These are phyloP conservation scores for Nemotelus pantherinus DNA, from an alignment of 2,888 invertebrate species.

Conservation along the genomic window DNA sequence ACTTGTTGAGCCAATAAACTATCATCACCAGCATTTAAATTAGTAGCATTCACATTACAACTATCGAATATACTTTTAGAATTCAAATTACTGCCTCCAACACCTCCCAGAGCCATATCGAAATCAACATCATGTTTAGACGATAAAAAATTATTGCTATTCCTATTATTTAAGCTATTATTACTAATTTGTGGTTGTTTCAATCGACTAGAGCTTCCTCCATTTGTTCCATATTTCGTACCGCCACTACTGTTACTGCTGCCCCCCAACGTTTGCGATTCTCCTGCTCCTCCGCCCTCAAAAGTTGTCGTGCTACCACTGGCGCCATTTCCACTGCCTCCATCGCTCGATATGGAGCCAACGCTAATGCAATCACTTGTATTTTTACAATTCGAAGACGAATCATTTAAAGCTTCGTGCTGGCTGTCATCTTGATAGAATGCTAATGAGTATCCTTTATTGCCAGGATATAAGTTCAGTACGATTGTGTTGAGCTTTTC, in stretches of 20 bases:
- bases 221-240: constrained; percentile 46
- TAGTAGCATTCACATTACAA: neutral
- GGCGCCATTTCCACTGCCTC: constrained; percentile 25
- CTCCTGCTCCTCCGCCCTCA: constrained; percentile 11
- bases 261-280: neutral
- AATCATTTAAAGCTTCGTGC: constrained; percentile 65
- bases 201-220: constrained; percentile 51
- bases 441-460: constrained; percentile 84
- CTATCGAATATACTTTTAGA: constrained; percentile 30
- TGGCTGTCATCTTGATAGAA: constrained; percentile 64
- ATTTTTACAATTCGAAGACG: constrained; percentile 53
- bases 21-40: neutral
- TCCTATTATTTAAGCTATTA: constrained; percentile 49
- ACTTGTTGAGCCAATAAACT: neutral
- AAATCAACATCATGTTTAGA: constrained; percentile 46
- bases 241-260: neutral
- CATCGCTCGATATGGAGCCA: constrained; percentile 33
- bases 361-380: constrained; percentile 41
- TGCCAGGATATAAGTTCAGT: constrained; percentile 89
- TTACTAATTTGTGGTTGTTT: constrained; percentile 50
- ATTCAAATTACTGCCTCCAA: constrained; percentile 9
- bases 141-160: constrained; percentile 49
- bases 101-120: constrained; percentile 38
- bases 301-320: neutral
- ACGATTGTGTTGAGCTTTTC: constrained; percentile 90